Evolutionary conservation across 2,797 vertebrate genomes (phyloP), one percentile per base, ranked within the genome.

Genomic region (Streptopelia turtur): DNA sequence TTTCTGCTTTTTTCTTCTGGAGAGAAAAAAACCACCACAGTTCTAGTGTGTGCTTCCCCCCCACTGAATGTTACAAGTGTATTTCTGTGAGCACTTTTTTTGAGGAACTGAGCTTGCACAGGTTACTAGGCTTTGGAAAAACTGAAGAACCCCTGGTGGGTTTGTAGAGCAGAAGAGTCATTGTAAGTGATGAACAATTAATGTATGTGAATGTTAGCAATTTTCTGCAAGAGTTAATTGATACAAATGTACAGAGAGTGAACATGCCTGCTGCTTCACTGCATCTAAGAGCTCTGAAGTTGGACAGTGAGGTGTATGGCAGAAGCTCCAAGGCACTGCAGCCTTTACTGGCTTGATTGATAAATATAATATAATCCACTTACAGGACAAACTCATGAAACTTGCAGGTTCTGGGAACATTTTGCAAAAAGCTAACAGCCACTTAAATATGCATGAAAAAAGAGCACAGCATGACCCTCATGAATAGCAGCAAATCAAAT

Each of bases 181-280:
- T 55, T 30, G 6, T 49, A 69, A 79, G 52, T 57, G 70, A 66
- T 69, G 55, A 96, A 69, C 69, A 89, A 93, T 87, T 90, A 79
- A 92, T 35, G 71, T 56, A 57, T 37, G 80, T 57, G 66, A n/a
- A 25, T 23, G 33, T 68, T 71, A 35, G 88, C 75, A 55, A 35
- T 93, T 96, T 97, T 87, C 86, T 68, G 13, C 64, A 84, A 87
- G 87, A 87, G 83, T 49, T 98, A 97, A 97, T 93, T 93, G 87
- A 59, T 75, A 79, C 41, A 96, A 88, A 93, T 83, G 39, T 33
- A 56, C 75, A 7, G 53, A 92, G 93, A 83, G n/a, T 12, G 57
- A 86, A 78, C 2, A 1, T 0, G 7, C 50, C 75, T 83, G 76
- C 82, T 91, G 84, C 61, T 87, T 71, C 28, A 0, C 87, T 72